A percentile compares a stretch with the other conserved stretches of the same genome.
Conservation (phyloP, 30 jellyfish, hydroid and myxozoan genomes). For the Aurelia coerulea region DNA sequence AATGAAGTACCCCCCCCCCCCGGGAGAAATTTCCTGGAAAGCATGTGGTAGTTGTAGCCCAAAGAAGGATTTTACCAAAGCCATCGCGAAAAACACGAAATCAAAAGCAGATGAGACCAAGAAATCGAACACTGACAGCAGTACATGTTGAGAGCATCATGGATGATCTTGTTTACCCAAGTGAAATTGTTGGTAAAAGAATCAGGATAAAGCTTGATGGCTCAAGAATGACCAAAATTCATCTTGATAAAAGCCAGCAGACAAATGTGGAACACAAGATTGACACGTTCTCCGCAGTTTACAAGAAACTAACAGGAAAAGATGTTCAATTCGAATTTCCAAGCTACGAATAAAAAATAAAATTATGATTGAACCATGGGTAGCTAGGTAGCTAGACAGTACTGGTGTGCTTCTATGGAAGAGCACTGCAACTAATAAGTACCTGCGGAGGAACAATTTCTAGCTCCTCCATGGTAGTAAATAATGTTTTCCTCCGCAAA, state of each 20-base stretch:
- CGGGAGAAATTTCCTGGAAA: conserved; percentile 79
- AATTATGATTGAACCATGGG: background rate
- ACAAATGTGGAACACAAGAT: conserved; percentile 94
- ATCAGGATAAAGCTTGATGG: conserved; percentile 92
- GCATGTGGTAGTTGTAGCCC: conserved; percentile 93
- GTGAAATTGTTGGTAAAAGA: conserved; percentile 97
- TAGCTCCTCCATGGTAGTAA: too few species aligned
- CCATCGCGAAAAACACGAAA: background rate
- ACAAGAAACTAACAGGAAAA: conserved; percentile 97
- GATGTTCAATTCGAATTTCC: conserved; percentile 87
- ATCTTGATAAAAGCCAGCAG: conserved; percentile 89
- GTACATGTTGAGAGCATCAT: conserved; percentile 82
- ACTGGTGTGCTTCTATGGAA: too few species aligned
- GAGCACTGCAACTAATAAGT: too few species aligned
- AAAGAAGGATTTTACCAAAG: conserved; percentile 9
- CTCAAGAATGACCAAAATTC: conserved; percentile 84
- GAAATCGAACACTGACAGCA: conserved; percentile 92
- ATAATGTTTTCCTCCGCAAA: too few species aligned
- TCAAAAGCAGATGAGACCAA: too few species aligned
- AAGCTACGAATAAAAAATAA: conserved; percentile 49
- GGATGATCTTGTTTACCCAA: conserved; percentile 91
- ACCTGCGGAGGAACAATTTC: too few species aligned
- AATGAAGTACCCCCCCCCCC: too few species aligned
- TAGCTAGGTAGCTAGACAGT: too few species aligned
- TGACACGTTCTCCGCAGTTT: conserved; percentile 96